Conservation (phyloP, 2,888 invertebrate genomes). For the Drosophila pseudotalamancana region DNA sequence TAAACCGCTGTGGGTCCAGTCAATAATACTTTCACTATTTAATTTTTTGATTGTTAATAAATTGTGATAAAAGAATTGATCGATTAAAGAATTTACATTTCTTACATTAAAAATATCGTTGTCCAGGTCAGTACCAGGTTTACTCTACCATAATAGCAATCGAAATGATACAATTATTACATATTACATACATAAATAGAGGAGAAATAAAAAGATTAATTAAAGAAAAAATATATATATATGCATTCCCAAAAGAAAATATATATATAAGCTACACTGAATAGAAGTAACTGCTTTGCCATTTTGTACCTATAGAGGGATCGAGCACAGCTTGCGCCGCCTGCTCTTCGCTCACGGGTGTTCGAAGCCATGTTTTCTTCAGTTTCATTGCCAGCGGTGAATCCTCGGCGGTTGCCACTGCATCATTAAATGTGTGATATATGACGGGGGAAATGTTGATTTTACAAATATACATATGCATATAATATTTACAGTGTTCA, state of each 20-base stretch:
- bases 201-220: slow-evolving; percentile 3
- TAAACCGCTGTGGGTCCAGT: too few species aligned
- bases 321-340: slow-evolving; percentile 89
- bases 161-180: not conserved
- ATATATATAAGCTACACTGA: slow-evolving; percentile 12
- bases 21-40: not conserved
- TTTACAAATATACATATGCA: slow-evolving; percentile 40
- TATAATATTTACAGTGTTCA: slow-evolving; percentile 53
- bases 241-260: slow-evolving; percentile 37
- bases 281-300: slow-evolving; percentile 25
- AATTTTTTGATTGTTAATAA: not conserved
- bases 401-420: slow-evolving; percentile 88
- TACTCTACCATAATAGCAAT: slow-evolving; percentile 15
- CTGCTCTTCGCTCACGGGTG: slow-evolving; percentile 89
- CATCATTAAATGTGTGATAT: slow-evolving; percentile 14
- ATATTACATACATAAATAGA: slow-evolving; percentile 22
- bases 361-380: slow-evolving; percentile 90
- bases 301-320: slow-evolving; percentile 87
- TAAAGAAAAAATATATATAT: slow-evolving; percentile 15
- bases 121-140: slow-evolving; percentile 27
- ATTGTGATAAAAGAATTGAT: not conserved
- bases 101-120: not conserved
- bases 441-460: slow-evolving; percentile 38
- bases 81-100: not conserved
- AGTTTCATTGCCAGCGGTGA: slow-evolving; percentile 89